Evolutionary conservation across 2,888 invertebrate species (phyloP), one percentile per base, ranked within the genome.

Genomic region (Neoascia interrupta): DNA sequence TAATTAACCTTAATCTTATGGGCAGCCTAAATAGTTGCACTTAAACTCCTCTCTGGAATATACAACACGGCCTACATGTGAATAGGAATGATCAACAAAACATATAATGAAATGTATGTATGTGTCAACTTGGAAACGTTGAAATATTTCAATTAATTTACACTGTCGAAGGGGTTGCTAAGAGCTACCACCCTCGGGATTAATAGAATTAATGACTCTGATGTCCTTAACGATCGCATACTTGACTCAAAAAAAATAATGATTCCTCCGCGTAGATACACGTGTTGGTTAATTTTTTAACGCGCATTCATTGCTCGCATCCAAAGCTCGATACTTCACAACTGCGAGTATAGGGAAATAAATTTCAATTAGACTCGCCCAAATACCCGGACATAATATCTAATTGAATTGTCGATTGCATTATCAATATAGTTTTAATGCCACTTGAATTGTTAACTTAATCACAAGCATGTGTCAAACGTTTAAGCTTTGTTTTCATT

Each of bases 151-250:
- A 56, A 11, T 41, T 41, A 19, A 54, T 54, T 54, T 26, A 5
- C 23, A 13, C 28, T 41, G 28, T 18, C 34, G 19, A 58, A 58
- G 58, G 41, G 58, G 58, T 58, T 43, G 21, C 39, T 11, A 39
- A n/a, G n/a, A n/a, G n/a, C n/a, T n/a, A n/a, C n/a, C n/a, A n/a
- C 31, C 31, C 31, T 31, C 31, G 31, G 8, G 31, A 31, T n/a
- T 31, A 31, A 31, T 31, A 3, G 31, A 31, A 6, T 31, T 31
- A 31, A 31, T 31, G 8, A 31, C n/a, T 31, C 2, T 6, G n/a
- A 31, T 31, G 31, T 31, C 31, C 31, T 31, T n/a, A n/a, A 6
- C 31, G 31, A n/a, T 6, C 8, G 10, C 31, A 8, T 31, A 31
- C 8, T 6, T 5, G n/a, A n/a, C 31, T 6, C 8, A n/a, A 31